phyloP scores from a whole-genome alignment of 2,113 vertebrate genomes.

The Prochilodus magdalenae region DNA sequence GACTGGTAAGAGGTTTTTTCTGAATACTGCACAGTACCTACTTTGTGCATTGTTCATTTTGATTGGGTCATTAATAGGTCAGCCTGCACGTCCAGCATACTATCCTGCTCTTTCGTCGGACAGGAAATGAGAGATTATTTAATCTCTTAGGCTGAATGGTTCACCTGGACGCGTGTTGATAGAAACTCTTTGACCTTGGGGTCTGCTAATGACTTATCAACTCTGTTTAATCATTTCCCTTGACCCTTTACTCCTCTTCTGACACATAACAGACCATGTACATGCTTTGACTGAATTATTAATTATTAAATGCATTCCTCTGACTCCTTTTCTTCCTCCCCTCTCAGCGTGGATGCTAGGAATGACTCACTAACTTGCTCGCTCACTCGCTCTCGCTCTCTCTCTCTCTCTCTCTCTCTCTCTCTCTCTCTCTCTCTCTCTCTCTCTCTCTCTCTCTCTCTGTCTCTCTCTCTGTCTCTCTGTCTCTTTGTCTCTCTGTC shows the following conservation, averaged over 20 bases:
- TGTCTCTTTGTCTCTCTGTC: too few species aligned
- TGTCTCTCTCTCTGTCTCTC: too few species aligned
- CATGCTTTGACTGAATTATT: too few species aligned
- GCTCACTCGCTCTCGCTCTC: constrained; percentile 27
- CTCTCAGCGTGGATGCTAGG: too few species aligned
- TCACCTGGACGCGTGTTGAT: not conserved
- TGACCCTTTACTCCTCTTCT: not conserved
- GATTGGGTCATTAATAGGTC: constrained; percentile 33
- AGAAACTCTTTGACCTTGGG: constrained; percentile 28
- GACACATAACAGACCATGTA: too few species aligned
- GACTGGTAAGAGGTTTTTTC: too few species aligned
- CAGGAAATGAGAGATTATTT: constrained; percentile 46
- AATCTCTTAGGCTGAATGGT: constrained; percentile 30
- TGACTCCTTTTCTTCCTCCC: too few species aligned
- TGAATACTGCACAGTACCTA: too few species aligned
- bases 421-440: too few species aligned
- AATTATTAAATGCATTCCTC: too few species aligned
- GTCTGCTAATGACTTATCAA: constrained; percentile 45
- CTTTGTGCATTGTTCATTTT: constrained; percentile 5
- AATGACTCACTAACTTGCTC: constrained; percentile 27
- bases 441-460: too few species aligned
- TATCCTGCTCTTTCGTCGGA: constrained; percentile 41
- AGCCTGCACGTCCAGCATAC: constrained; percentile 39
- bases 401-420: too few species aligned
- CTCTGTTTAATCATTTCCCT: not conserved